These are phyloP conservation scores for Capreolus pygargus DNA, from an alignment of 2,113 vertebrate species.

Conservation along the genomic window DNA sequence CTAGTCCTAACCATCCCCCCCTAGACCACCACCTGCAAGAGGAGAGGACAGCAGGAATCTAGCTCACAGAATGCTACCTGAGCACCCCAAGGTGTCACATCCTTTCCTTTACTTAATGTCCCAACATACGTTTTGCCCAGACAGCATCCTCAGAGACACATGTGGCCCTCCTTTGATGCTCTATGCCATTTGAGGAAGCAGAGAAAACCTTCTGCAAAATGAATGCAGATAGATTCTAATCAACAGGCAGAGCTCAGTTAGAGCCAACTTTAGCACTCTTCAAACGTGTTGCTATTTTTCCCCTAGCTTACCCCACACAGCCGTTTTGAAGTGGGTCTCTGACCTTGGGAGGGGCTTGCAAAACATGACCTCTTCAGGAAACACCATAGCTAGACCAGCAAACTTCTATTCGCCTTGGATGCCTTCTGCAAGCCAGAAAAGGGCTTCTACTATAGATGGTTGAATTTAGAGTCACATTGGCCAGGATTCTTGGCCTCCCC, in stretches of 20 bases:
- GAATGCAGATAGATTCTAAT: constrained; percentile 62
- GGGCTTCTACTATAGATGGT: not conserved
- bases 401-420: not conserved
- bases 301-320: not conserved
- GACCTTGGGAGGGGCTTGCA: not conserved
- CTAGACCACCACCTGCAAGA: not conserved
- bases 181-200: constrained; percentile 24
- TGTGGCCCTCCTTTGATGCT: not conserved
- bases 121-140: not conserved
- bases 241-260: constrained; percentile 43
- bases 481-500: not conserved
- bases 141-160: not conserved
- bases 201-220: constrained; percentile 44
- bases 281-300: constrained; percentile 37
- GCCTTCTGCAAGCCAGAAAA: not conserved
- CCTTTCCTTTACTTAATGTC: not conserved
- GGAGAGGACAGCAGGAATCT: not conserved
- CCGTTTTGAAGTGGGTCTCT: not conserved
- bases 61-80: not conserved
- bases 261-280: constrained; percentile 2
- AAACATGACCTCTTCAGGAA: not conserved
- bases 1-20: not conserved
- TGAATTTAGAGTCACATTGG: not conserved
- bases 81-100: not conserved
- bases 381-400: not conserved